Evolutionary conservation across 2,797 vertebrate species (phyloP), one percentile per base, ranked within the genome.

Genomic region (Sebastes goodei): DNA sequence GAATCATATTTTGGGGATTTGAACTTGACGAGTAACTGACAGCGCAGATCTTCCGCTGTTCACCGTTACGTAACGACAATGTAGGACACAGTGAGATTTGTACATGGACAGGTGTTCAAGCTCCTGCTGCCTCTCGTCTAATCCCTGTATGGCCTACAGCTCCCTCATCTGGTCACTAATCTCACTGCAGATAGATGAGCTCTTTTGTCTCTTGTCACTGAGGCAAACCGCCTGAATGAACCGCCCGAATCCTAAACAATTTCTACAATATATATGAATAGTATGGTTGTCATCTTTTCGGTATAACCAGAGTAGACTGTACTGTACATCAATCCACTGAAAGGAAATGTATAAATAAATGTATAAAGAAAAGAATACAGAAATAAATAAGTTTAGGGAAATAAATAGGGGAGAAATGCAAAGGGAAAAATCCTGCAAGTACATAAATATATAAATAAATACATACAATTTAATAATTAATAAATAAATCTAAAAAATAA

Each of bases 21-120:
- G 67, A 80, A 81, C 82, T 29, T 72, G 60, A 86, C 61, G 74
- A 88, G 60, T 59, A 80, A 57, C 80, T 52, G 73, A 80, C 38
- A 59, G 82, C 2, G 20, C 68, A 78, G 52, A 25, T 83, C 70
- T 71, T 74, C 61, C 17, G 5, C 56, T 32, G 69, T 73, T 56
- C 53, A 56, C 8, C 9, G 3, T 91, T 90, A 86, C 6, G 9
- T 78, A 91, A 93, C 61, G 8, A 49, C 56, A 76, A 92, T 88
- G 80, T 90, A 87, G 90, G 88, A 83, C 87, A 88, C 80, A 35
- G 82, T 66, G 72, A 82, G 88, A 88, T 92, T 92, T 92, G 71
- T 68, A 15, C 65, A 72, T 59, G 23, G 73, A 84, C 85, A 88
- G 78, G 88, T 88, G 88, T 71, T 80, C 56, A 61, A 73, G 27